Base-by-base conservation (phyloP, 2,797 vertebrate genomes). In the Helicolenus hilgendorfi region DNA sequence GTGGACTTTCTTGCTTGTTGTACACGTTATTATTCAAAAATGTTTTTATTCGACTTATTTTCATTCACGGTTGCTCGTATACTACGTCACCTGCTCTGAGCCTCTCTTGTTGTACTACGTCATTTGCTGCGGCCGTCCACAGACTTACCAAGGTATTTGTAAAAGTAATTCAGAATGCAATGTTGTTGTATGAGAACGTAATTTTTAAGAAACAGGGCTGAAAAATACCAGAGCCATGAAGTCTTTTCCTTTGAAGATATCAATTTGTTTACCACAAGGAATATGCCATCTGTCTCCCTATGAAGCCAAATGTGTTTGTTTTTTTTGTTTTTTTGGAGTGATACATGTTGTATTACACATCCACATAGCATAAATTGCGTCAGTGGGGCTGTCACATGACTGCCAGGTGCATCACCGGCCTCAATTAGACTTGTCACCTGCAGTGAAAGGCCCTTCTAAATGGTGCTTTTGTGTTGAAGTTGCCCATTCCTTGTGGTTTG, bases 391-490 rank as follows among this genome's bases (percentile, higher is more conserved):
- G 81, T 78, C 74, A 81, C 65, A 58, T 74, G 53, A 82, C 77
- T 60, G 36, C 85, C 89, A 93, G 90, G 79, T 95, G 85, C 88
- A 83, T 92, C 77, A 77, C 41, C 8, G 0, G 22, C 72, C 83
- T 91, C 72, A 79, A 83, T 92, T 87, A 81, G 73, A 85, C 65
- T 55, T 84, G 67, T 84, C 78, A 81, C 84, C 31, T 1, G 24
- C 56, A 26, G 55, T 90, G 71, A 94, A 93, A 86, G 74, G 27
- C 24, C 33, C n/a, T 70, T 90, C 86, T 77, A 93, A 91, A 88
- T 81, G 74, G 33, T 85, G 86, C 86, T 91, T 92, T 95, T 92
- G 84, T 92, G 90, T 59, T 85, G 38, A 85, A 76, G 56, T 81
- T 89, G 64, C 55, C 14, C 9, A 3, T 77, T 62, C 87, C 72